Base-by-base conservation (phyloP, 2,888 invertebrate genomes). In the Brassicogethes aeneus region DNA sequence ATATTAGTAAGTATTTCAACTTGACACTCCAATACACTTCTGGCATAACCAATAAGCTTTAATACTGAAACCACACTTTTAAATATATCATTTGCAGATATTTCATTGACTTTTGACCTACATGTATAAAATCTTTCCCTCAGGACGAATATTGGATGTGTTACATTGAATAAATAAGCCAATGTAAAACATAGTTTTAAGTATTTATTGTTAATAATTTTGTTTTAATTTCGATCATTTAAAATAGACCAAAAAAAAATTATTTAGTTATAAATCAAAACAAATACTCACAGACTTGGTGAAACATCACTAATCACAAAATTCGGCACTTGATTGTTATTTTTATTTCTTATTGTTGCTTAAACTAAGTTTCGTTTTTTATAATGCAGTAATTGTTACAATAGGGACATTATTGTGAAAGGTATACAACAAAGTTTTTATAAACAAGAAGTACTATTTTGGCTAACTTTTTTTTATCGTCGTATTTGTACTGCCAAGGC, bases 401-500 rank as follows among this genome's bases (percentile, higher is more conserved):
- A 7, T 23, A 23, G 23, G 10, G 10, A 7, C 5, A 23, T 10
- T 7, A 23, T 23, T 5, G 10, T 7, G 23, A 23, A 23, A 23
- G 5, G 10, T 23, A 23, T 23, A 23, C 23, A 23, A 23, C 23
- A 23, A 23, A 23, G 23, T 29, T 14, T 33, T 36, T 36, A 40
- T 40, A 40, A 36, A 39, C 30, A 29, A 39, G 43, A 41, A 41
- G 34, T 36, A 39, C 38, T 37, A 36, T 45, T 39, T 37, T 41
- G 34, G 37, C 40, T 36, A 37, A 44, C 32, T 39, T 46, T 44
- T 23, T 23, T 23, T 23, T 5, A 23, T 44, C 40, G 42, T 40
- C 41, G 37, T 42, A 36, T 48, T 44, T 54, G 51, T 54, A 55
- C 52, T 54, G 53, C 52, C 52, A 54, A 47, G 39, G 51, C 48